Evolutionary conservation across 2,797 vertebrate genomes (phyloP).

Genomic region (Diplodus puntazzo): DNA sequence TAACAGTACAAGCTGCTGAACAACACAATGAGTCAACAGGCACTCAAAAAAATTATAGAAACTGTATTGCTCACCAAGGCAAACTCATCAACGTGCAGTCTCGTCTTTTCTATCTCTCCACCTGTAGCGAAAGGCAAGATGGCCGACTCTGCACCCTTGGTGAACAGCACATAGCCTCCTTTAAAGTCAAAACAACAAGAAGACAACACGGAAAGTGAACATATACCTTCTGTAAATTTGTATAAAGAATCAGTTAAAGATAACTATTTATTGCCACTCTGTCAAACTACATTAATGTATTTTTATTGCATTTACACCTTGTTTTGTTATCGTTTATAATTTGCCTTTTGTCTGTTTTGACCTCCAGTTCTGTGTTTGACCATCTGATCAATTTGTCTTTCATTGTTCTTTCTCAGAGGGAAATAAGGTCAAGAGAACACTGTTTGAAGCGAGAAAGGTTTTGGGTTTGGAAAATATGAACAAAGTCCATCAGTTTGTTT

Average conservation of each 20-base stretch:
- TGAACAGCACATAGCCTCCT: conserved; percentile 95
- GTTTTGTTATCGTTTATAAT: not conserved
- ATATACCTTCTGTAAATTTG: not conserved
- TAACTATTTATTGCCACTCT: not conserved
- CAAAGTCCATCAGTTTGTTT: too few species aligned
- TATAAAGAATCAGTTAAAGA: not conserved
- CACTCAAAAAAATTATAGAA: not conserved
- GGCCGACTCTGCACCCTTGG: conserved; percentile 97
- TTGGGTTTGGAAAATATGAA: too few species aligned
- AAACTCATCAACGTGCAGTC: conserved; percentile 96
- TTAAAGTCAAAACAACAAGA: conserved; percentile 32
- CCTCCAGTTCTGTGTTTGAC: not conserved
- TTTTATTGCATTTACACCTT: not conserved
- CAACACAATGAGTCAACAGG: not conserved
- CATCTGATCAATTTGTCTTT: not conserved
- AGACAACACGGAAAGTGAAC: not conserved
- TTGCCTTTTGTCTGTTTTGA: not conserved
- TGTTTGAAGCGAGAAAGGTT: too few species aligned
- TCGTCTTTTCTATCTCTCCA: conserved; percentile 95
- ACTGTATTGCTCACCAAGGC: conserved; percentile 89
- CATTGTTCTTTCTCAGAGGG: not conserved
- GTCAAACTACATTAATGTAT: not conserved
- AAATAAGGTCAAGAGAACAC: too few species aligned
- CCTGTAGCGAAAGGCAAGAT: conserved; percentile 91
- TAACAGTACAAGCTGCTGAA: not conserved